Conservation (phyloP, 1,140 invertebrate genomes). For the Dolichoris vasculosae region DNA sequence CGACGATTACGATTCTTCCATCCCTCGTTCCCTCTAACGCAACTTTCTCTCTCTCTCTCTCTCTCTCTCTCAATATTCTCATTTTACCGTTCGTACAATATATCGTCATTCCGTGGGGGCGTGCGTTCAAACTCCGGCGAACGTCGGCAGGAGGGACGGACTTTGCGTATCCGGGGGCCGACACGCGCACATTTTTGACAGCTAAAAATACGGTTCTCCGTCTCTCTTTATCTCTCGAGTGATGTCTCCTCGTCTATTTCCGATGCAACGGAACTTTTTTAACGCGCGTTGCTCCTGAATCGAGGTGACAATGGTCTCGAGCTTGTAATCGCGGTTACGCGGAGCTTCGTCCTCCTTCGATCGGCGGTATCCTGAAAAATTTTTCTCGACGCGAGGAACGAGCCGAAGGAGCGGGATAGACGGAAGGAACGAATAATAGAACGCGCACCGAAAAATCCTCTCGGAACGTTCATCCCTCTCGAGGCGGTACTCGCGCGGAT, state of each 20-base stretch:
- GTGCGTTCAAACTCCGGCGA: neutral
- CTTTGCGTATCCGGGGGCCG: neutral
- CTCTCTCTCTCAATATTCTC: neutral
- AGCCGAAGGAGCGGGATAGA: no score
- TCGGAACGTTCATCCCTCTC: neutral
- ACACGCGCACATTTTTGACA: constrained; percentile 54
- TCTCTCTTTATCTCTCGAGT: neutral
- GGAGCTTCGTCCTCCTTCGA: no score
- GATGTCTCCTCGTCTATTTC: constrained; percentile 21
- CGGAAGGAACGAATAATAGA: no score
- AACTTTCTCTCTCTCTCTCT: neutral
- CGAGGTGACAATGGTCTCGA: no score
- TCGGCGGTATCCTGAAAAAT: no score
- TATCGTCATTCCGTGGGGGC: neutral
- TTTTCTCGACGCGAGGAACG: no score
- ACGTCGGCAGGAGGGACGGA: neutral
- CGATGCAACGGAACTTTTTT: constrained; percentile 28
- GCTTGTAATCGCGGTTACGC: no score
- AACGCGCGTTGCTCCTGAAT: neutral
- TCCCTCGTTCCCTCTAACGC: neutral
- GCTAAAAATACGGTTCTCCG: constrained; percentile 60
- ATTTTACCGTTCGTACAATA: neutral
- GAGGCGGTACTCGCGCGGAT: no score
- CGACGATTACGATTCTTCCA: neutral
- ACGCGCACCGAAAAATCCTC: no score